These are phyloP conservation scores for Mactra quadrangularis DNA, from an alignment of 1,140 invertebrate genomes.

Conservation along the genomic window DNA sequence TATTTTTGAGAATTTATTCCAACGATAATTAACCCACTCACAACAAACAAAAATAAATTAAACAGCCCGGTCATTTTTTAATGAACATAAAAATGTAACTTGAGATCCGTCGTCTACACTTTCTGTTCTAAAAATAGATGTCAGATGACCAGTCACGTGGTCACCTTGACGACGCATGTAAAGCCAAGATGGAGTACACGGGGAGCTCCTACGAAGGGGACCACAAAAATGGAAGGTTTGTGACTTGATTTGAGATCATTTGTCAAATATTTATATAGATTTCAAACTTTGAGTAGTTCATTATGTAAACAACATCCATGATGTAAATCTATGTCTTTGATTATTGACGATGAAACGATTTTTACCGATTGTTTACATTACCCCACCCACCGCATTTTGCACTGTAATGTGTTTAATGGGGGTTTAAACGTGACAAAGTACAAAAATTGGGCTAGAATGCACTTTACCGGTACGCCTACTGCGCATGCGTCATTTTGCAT, in stretches of 20 bases:
- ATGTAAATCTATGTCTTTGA: no score
- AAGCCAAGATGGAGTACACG: conserved; percentile 82
- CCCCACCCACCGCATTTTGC: no score
- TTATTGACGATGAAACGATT: no score
- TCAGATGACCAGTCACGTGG: conserved; percentile 56
- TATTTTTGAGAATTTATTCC: conserved; percentile 12
- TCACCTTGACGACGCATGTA: conserved; percentile 68
- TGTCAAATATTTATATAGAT: not conserved
- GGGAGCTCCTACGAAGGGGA: conserved; percentile 82
- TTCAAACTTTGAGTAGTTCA: not conserved
- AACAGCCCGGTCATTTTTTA: not conserved
- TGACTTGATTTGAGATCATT: not conserved
- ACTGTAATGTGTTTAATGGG: no score
- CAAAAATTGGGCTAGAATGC: no score
- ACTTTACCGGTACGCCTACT: no score
- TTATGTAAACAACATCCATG: no score
- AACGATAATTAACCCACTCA: not conserved
- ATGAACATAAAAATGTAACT: not conserved
- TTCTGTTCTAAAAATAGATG: conserved; percentile 10
- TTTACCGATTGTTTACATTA: no score
- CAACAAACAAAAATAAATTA: not conserved
- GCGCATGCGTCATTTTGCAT: no score
- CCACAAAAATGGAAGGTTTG: conserved; percentile 81
- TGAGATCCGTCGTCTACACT: conserved; percentile 10
- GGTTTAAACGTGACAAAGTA: no score